phyloP scores from a whole-genome alignment of 2,888 invertebrate genomes.

The Erebia ligea region DNA sequence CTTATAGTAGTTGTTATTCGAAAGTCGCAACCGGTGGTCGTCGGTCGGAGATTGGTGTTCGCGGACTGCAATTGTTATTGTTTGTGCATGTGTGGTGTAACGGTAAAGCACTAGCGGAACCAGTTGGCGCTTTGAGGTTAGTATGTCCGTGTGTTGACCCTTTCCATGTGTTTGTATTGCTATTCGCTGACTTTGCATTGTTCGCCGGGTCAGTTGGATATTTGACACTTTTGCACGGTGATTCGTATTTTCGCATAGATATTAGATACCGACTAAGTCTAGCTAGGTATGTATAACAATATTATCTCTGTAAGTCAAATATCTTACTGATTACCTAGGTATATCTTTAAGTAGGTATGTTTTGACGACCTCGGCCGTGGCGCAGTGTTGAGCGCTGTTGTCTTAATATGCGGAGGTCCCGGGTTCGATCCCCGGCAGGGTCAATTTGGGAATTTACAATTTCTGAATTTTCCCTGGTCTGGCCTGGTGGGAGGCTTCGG shows the following conservation, averaged over 20 bases:
- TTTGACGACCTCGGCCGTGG: no score
- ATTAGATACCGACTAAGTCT: no score
- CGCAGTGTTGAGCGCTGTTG: no score
- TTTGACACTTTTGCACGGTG: background rate
- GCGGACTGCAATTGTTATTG: slow-evolving; percentile 30
- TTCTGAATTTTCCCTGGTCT: no score
- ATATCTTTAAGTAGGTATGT: no score
- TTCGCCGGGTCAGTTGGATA: slow-evolving; percentile 12
- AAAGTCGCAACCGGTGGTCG: slow-evolving; percentile 55
- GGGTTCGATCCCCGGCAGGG: no score
- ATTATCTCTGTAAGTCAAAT: no score
- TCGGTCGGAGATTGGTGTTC: slow-evolving; percentile 53
- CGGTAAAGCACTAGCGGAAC: slow-evolving; percentile 36
- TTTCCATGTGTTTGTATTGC: slow-evolving; percentile 13
- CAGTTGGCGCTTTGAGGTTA: slow-evolving; percentile 39
- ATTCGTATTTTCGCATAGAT: background rate
- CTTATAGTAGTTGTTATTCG: slow-evolving; percentile 57
- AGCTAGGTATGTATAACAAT: no score
- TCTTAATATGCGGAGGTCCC: no score
- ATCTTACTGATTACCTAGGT: no score
- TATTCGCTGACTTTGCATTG: slow-evolving; percentile 25
- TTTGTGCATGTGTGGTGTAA: slow-evolving; percentile 41
- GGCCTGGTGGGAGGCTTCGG: no score
- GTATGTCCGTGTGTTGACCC: slow-evolving; percentile 31
- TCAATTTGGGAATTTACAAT: no score